Evolutionary conservation across 1,140 invertebrate species (phyloP).

Genomic region (Aricia agestis): DNA sequence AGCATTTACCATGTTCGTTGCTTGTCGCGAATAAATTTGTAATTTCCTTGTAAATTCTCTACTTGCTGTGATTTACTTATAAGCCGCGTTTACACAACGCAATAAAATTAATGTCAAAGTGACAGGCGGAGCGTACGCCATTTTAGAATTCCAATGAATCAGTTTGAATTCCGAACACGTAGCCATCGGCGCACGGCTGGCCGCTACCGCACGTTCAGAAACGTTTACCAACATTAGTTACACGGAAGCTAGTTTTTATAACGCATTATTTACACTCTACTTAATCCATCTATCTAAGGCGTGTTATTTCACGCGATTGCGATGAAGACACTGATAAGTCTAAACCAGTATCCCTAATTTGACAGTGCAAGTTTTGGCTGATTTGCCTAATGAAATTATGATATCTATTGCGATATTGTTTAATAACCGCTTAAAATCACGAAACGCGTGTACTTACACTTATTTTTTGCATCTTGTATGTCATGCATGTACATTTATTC

Average conservation of each 20-base stretch:
- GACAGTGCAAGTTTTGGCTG: background rate
- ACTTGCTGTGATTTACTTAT: constrained; percentile 34
- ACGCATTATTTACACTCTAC: constrained; percentile 16
- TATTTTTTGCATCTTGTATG: too few relatives aligned
- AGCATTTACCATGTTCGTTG: background rate
- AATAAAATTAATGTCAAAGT: constrained; percentile 37
- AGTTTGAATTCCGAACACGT: constrained; percentile 64
- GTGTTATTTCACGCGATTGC: constrained; percentile 1
- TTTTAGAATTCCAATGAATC: constrained; percentile 63
- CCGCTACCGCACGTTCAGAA: constrained; percentile 38
- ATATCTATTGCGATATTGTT: background rate
- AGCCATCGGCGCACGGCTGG: constrained; percentile 30
- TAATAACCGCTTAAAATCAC: background rate
- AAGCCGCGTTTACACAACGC: constrained; percentile 27
- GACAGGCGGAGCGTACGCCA: constrained; percentile 43
- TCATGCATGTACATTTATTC: too few relatives aligned
- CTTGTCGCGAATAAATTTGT: background rate
- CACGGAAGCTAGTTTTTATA: constrained; percentile 22
- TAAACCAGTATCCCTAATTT: background rate
- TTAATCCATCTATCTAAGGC: constrained; percentile 10
- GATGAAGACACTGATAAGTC: background rate
- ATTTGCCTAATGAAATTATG: background rate
- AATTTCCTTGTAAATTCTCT: constrained; percentile 25
- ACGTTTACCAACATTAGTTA: constrained; percentile 24
- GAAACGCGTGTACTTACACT: background rate